These are phyloP conservation scores for Drosophila pachea DNA, from an alignment of 1,140 invertebrate genomes.

Conservation along the genomic window DNA sequence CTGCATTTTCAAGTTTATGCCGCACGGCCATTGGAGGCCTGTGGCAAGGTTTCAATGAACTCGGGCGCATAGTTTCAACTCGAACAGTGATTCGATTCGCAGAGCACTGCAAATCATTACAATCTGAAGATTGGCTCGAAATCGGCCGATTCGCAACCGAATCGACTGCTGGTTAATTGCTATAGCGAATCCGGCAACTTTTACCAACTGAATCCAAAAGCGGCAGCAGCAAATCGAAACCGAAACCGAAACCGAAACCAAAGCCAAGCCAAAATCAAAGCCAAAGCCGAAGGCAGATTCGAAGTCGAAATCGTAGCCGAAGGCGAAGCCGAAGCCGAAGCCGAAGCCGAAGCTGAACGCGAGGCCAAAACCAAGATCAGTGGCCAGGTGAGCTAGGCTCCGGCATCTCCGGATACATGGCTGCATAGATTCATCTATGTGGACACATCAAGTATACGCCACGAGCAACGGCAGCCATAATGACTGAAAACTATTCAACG, in stretches of 20 bases:
- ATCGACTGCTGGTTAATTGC: slow-evolving; percentile 59
- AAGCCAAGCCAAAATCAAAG: slow-evolving; percentile 21
- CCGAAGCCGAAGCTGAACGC: background rate
- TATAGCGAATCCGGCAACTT: slow-evolving; percentile 74
- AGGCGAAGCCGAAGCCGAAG: background rate
- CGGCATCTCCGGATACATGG: slow-evolving; percentile 31
- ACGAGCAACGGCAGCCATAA: slow-evolving; percentile 61
- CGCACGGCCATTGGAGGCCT: slow-evolving; percentile 56
- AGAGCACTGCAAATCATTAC: slow-evolving; percentile 50
- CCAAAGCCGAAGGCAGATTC: slow-evolving; percentile 11
- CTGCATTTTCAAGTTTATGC: slow-evolving; percentile 67
- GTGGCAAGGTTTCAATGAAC: slow-evolving; percentile 70
- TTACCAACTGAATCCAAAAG: slow-evolving; percentile 52
- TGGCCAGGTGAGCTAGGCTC: background rate
- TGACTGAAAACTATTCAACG: slow-evolving; percentile 79
- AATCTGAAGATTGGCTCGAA: slow-evolving; percentile 51
- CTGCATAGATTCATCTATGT: slow-evolving; percentile 8
- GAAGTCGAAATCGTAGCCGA: too few relatives aligned
- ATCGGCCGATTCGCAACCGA: slow-evolving; percentile 36
- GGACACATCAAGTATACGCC: slow-evolving; percentile 62
- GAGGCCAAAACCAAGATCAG: background rate
- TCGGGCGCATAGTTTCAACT: slow-evolving; percentile 19
- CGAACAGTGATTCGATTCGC: background rate
- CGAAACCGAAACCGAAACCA: slow-evolving; percentile 38
- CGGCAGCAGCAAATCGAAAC: slow-evolving; percentile 39